Evolutionary conservation across 37 sponge, comb jelly and placozoan genomes (phyloP).

Genomic region (Chondrosia reniformis): DNA sequence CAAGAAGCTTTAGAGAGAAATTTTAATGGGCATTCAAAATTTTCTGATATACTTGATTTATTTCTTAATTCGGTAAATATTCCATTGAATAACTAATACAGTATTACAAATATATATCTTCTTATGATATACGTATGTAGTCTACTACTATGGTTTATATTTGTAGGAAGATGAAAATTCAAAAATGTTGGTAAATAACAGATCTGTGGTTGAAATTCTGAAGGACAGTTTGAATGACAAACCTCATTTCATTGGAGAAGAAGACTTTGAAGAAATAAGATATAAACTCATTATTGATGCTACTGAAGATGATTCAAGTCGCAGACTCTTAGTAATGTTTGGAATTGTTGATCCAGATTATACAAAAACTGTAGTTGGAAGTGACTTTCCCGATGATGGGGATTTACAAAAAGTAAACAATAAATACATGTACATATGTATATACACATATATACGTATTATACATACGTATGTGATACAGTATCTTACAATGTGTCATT

Average conservation of each 20-base stretch:
- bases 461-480: not conserved
- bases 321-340: conserved; percentile 65
- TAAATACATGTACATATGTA: not conserved
- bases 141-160: too few relatives aligned
- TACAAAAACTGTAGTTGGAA: conserved; percentile 54
- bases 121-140: too few relatives aligned
- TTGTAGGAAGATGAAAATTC: too few relatives aligned
- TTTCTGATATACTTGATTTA: too few relatives aligned
- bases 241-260: not conserved
- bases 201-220: conserved; percentile 46
- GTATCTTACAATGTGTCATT: too few relatives aligned
- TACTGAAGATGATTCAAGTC: conserved; percentile 63
- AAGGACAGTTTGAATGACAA: conserved; percentile 54
- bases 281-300: conserved; percentile 85
- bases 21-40: conserved; percentile 59
- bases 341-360: conserved; percentile 48
- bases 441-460: not conserved
- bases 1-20: conserved; percentile 82
- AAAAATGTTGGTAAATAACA: too few relatives aligned
- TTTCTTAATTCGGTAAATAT: too few relatives aligned
- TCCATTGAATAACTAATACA: too few relatives aligned
- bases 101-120: too few relatives aligned
- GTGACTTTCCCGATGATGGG: conserved; percentile 77
- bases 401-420: conserved; percentile 61
- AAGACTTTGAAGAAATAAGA: conserved; percentile 55